These are phyloP conservation scores for Prunella fulvescens DNA, from an alignment of 2,113 vertebrate genomes.

Conservation along the genomic window DNA sequence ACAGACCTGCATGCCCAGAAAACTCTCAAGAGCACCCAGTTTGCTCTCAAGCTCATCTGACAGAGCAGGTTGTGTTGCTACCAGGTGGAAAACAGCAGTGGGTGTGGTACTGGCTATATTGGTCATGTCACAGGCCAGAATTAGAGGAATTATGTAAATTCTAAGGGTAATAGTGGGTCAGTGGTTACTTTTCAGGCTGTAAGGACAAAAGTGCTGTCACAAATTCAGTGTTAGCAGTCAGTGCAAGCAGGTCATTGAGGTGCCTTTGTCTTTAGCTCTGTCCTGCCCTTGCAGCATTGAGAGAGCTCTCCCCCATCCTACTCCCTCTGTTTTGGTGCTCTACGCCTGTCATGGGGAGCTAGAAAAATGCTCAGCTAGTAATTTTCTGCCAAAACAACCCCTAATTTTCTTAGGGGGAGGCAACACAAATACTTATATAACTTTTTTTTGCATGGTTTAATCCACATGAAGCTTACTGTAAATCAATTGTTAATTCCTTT, in stretches of 20 bases:
- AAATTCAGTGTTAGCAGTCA: background rate
- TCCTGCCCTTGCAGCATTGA: fast-evolving
- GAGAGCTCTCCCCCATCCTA: background rate
- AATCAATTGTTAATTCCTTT: background rate
- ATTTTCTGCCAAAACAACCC: background rate
- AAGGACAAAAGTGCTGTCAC: background rate
- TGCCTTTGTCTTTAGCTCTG: background rate
- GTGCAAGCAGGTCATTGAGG: background rate
- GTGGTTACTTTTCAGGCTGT: background rate
- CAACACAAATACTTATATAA: fast-evolving
- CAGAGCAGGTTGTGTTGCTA: background rate
- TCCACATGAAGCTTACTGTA: background rate
- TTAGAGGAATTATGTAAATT: fast-evolving
- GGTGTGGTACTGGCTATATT: background rate
- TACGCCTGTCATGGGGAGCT: background rate
- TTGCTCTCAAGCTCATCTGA: background rate
- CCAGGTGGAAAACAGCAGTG: background rate
- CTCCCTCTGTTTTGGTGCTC: background rate
- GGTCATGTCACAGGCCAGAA: background rate
- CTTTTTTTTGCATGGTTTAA: background rate
- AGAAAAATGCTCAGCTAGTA: background rate
- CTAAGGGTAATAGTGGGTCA: background rate
- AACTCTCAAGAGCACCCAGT: background rate
- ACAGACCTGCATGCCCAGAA: background rate
- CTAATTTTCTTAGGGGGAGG: background rate